Evolutionary conservation across 2,888 invertebrate genomes (phyloP).

Genomic region (Therioaphis trifolii): DNA sequence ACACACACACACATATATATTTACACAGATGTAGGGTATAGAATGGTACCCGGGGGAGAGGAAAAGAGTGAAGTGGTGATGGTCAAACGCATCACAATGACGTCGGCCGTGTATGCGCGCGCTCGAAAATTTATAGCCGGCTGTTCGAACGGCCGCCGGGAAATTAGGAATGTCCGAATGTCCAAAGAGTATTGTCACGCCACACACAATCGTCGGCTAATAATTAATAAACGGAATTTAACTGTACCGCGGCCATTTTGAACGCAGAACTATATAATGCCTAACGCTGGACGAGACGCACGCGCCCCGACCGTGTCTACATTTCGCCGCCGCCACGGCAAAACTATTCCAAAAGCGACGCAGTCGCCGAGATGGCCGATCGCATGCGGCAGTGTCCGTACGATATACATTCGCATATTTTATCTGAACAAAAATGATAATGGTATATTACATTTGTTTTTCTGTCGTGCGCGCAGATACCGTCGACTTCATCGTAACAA

Average conservation of each 20-base stretch:
- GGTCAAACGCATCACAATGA: neutral
- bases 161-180: slow-evolving; percentile 41
- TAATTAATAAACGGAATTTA: slow-evolving; percentile 41
- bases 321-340: neutral
- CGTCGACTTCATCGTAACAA: too few relatives aligned
- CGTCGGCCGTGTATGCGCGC: too few relatives aligned
- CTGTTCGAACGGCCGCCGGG: neutral
- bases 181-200: slow-evolving; percentile 4
- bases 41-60: too few relatives aligned
- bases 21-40: too few relatives aligned
- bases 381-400: neutral
- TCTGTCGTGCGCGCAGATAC: too few relatives aligned
- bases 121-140: slow-evolving; percentile 39
- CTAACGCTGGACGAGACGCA: neutral
- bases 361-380: neutral
- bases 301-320: neutral
- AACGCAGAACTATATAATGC: too few relatives aligned
- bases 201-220: slow-evolving; percentile 29
- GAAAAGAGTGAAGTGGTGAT: too few relatives aligned
- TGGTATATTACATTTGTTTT: too few relatives aligned
- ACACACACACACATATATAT: too few relatives aligned
- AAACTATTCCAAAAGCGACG: neutral
- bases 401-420: neutral
- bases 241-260: neutral
- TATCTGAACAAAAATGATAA: too few relatives aligned